Evolutionary conservation across 2,113 vertebrate species (phyloP), one percentile per base, ranked within the genome.

Genomic region (Sapayoa aenigma): DNA sequence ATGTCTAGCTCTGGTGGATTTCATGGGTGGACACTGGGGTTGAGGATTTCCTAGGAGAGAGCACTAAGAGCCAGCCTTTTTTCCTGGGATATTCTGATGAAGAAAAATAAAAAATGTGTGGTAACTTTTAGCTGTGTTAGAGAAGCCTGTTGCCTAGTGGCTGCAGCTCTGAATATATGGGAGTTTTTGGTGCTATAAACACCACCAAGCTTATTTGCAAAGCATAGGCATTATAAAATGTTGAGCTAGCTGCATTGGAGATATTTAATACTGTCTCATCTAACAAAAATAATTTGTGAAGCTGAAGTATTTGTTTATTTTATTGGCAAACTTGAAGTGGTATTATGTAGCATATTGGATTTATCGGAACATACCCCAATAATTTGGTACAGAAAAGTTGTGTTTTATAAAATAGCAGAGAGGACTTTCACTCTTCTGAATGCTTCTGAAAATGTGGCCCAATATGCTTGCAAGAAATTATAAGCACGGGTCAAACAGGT

Each of bases 401-500:
- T 47, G 15, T 42, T 72, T 74, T 53, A 42, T 46, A 42, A 82
- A 68, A 77, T 21, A 69, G 35, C 4, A 55, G 77, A 76, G 10
- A 31, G 14, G 33, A 63, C 12, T 74, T 85, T 60, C 20, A 69
- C 28, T 82, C 21, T 87, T 89, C 37, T 84, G 65, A 92, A 83
- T 59, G 28, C 60, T 94, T 84, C 63, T 81, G 50, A 80, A 92
- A 83, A 71, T 1, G 2, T 74, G 27, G 1, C 33, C 63, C 16
- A 59, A 80, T 86, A 71, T 59, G 12, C 55, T 92, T 87, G 39
- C 27, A 75, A 77, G n/a, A 82, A 82, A 73, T 67, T 84, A n/a
- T 67, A 71, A 83, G n/a, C 20, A 78, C 42, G 92, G 35, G 46
- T 80, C 68, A 95, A 63, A 93, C 52, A 35, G 21, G 30, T 39